Conservation (phyloP, 2,113 vertebrate genomes). For the Cervus canadensis region DNA sequence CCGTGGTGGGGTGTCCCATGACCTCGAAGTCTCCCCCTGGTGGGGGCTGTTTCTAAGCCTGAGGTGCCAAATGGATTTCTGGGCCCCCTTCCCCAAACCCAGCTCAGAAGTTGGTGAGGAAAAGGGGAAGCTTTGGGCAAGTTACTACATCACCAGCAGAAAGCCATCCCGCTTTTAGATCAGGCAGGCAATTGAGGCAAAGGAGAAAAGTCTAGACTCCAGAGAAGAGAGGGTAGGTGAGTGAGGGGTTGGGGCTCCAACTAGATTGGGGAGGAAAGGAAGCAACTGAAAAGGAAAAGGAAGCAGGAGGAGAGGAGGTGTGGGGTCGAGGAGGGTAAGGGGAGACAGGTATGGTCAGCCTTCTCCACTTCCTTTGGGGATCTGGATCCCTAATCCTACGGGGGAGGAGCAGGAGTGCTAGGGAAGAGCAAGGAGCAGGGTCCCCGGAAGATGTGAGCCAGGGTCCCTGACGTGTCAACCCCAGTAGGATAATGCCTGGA, state of each 20-base stretch:
- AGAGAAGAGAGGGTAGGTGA: neutral
- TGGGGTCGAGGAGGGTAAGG: neutral
- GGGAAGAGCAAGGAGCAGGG: neutral
- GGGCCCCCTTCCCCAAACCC: neutral
- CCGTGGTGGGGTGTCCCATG: conserved; percentile 68
- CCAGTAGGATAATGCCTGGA: neutral
- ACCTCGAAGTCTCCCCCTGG: conserved; percentile 57
- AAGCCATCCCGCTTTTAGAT: neutral
- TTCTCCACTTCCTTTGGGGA: neutral
- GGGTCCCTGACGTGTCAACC: neutral
- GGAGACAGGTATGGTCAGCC: neutral
- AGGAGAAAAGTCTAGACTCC: neutral
- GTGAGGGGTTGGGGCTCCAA: neutral
- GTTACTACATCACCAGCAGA: neutral
- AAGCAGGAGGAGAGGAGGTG: neutral
- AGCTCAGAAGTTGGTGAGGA: neutral
- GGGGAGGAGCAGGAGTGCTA: neutral
- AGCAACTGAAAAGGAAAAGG: neutral
- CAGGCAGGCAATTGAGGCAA: conserved; percentile 20
- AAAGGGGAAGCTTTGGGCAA: neutral
- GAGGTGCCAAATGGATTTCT: conserved; percentile 4
- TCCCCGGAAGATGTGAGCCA: neutral
- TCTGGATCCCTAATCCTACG: neutral
- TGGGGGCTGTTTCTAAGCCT: neutral
- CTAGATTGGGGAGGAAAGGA: neutral